Conservation (phyloP, 2,797 vertebrate genomes). For the Tachyglossus aculeatus region DNA sequence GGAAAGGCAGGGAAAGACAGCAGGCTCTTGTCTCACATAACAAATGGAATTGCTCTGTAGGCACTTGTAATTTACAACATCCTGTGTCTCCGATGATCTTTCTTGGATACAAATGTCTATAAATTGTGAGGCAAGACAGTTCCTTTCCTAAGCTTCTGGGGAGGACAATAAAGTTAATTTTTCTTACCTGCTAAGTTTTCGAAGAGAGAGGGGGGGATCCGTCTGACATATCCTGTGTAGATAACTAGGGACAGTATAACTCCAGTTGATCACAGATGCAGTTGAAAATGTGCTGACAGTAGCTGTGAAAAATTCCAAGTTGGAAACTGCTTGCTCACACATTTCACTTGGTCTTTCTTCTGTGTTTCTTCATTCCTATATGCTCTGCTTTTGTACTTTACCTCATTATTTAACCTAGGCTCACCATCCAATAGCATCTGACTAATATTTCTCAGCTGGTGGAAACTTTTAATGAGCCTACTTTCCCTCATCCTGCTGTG, state of each 20-base stretch:
- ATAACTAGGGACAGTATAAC: background rate
- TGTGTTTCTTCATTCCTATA: background rate
- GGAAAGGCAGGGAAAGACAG: constrained; percentile 13
- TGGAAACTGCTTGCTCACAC: constrained; percentile 38
- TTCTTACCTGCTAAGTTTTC: background rate
- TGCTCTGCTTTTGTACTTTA: constrained; percentile 31
- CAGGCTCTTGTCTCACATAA: constrained; percentile 9
- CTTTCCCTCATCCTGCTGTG: no score
- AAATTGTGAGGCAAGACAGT: background rate
- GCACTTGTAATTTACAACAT: constrained; percentile 9
- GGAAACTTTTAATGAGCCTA: no score
- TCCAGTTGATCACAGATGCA: background rate
- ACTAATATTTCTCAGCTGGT: no score
- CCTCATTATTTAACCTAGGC: constrained; percentile 24
- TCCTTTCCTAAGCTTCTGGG: background rate
- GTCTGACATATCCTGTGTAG: constrained; percentile 7
- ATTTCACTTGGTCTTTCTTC: constrained; percentile 30
- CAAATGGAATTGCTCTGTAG: background rate
- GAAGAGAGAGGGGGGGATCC: background rate
- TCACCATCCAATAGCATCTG: accelerated
- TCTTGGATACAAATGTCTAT: background rate
- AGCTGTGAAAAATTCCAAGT: constrained; percentile 29
- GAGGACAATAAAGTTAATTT: background rate
- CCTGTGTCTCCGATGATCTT: background rate
- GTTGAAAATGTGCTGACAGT: constrained; percentile 43